A percentile compares a stretch with the other conserved stretches of the same genome.
These are phyloP conservation scores for Campylorhamphus procurvoides DNA, from an alignment of 2,113 vertebrate genomes.

Conservation along the genomic window DNA sequence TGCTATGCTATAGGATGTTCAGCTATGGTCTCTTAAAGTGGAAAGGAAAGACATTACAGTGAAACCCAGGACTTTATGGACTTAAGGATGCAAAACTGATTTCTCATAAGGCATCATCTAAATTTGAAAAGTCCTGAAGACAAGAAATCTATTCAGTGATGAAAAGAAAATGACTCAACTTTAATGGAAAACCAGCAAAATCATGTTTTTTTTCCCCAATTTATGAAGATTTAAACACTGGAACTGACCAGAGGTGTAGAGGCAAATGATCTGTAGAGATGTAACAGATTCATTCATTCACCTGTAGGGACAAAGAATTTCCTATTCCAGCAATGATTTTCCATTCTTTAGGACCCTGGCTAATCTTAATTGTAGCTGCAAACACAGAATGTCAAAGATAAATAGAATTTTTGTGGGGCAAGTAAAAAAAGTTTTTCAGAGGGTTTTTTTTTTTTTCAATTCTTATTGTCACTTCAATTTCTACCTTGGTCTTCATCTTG, in stretches of 20 bases:
- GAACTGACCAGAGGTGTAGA: not conserved
- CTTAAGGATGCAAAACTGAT: not conserved
- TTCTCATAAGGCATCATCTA: not conserved
- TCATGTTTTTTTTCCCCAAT: not conserved
- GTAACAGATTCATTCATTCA: not conserved
- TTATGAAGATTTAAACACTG: not conserved
- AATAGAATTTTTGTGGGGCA: not conserved
- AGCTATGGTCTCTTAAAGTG: not conserved
- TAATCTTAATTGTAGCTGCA: not conserved
- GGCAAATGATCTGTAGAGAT: not conserved
- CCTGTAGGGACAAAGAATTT: not conserved
- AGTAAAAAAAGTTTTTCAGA: not conserved
- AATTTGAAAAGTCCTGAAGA: not conserved
- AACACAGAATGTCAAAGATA: not conserved
- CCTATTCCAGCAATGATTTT: not conserved
- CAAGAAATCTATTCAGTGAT: not conserved
- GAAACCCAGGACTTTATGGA: not conserved
- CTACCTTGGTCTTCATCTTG: not conserved
- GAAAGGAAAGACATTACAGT: not conserved
- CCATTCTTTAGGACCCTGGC: not conserved
- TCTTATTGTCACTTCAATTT: not conserved
- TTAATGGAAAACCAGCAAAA: not conserved
- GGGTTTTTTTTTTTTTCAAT: rapidly evolving
- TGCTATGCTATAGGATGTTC: not conserved
- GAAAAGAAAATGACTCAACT: not conserved